Conservation (phyloP, 2,113 vertebrate species). For the Gambusia holbrooki region DNA sequence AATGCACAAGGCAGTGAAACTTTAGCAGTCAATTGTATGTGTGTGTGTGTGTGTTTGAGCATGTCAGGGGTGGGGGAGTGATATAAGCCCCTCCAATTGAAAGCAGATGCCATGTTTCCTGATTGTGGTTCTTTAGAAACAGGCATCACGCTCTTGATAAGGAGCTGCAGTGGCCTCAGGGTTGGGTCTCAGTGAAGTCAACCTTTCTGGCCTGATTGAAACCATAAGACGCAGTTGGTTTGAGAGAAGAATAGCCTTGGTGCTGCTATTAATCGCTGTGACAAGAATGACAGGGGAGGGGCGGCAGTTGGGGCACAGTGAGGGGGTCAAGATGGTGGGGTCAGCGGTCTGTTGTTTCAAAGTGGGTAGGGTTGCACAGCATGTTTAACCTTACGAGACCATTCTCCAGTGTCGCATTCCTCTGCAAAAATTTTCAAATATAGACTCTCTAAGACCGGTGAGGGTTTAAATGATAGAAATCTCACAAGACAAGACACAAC, state of each 20-base stretch:
- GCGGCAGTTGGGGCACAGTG: not conserved
- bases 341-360: conserved; percentile 74
- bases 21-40: conserved; percentile 35
- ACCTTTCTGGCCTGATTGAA: conserved; percentile 57
- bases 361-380: conserved; percentile 68
- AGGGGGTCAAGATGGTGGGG: conserved; percentile 58
- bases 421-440: conserved; percentile 34
- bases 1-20: conserved; percentile 45
- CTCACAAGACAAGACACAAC: conserved; percentile 12
- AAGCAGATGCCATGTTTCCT: conserved; percentile 77
- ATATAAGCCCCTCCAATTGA: conserved; percentile 62
- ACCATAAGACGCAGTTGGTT: conserved; percentile 60
- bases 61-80: conserved; percentile 9
- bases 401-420: conserved; percentile 68
- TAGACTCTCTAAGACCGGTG: conserved; percentile 11
- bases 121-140: conserved; percentile 60
- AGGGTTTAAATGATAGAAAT: conserved; percentile 35
- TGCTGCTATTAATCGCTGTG: conserved; percentile 66
- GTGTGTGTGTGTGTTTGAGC: conserved; percentile 4
- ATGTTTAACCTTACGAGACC: conserved; percentile 60
- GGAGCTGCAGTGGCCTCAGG: conserved; percentile 47
- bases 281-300: conserved; percentile 49
- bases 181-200: conserved; percentile 41
- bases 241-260: conserved; percentile 45
- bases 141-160: conserved; percentile 38